These are phyloP conservation scores for Trachelipus rathkii DNA, from an alignment of 1,140 invertebrate species.

Conservation along the genomic window DNA sequence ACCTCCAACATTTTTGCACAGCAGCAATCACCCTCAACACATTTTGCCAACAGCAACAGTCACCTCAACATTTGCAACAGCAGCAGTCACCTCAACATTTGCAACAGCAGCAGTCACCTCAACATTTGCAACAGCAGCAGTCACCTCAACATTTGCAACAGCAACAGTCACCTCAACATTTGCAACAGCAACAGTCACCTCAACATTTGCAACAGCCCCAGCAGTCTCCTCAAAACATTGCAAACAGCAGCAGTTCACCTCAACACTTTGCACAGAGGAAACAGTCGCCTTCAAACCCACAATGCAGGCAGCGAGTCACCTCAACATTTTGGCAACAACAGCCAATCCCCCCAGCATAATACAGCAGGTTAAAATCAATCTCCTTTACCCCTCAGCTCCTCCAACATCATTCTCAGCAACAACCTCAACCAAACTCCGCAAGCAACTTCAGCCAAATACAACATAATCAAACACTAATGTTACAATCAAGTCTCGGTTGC, in stretches of 20 bases:
- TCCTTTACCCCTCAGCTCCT: background rate
- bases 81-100: too few species aligned
- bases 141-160: too few species aligned
- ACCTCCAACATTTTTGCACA: too few species aligned
- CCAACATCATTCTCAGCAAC: too few species aligned
- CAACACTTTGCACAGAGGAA: slow-evolving; percentile 43
- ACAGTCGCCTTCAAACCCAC: slow-evolving; percentile 36
- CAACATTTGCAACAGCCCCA: slow-evolving; percentile 22
- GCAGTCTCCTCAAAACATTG: slow-evolving; percentile 35
- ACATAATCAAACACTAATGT: background rate
- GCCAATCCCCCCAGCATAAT: background rate
- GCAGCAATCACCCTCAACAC: too few species aligned
- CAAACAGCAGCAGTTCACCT: slow-evolving; percentile 34
- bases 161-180: too few species aligned
- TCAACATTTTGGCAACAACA: slow-evolving; percentile 28
- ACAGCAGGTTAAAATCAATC: background rate
- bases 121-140: too few species aligned
- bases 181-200: too few species aligned
- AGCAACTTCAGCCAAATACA: slow-evolving; percentile 13
- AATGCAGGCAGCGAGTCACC: slow-evolving; percentile 19
- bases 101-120: too few species aligned
- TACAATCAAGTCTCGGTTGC: too few species aligned
- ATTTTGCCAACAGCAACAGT: slow-evolving; percentile 18
- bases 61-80: too few species aligned
- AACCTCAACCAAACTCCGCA: background rate